phyloP scores from a whole-genome alignment of 2,888 invertebrate genomes.

The Toxonevra muliebris region DNA sequence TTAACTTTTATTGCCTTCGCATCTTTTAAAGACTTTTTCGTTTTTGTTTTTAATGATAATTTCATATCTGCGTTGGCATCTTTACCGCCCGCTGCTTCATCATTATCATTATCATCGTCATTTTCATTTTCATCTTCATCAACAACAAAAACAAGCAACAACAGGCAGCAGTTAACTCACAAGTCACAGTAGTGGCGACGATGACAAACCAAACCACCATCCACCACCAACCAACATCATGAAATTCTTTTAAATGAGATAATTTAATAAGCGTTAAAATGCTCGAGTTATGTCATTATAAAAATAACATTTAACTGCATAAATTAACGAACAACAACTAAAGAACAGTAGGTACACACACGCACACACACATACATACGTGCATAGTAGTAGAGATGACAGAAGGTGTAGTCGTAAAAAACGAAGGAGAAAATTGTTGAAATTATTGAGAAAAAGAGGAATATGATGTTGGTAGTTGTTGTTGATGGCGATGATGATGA shows the following conservation, averaged over 20 bases:
- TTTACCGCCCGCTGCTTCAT: slow-evolving; percentile 1
- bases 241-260: slow-evolving; percentile 59
- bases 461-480: neutral
- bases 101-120: neutral
- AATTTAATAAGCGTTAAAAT: slow-evolving; percentile 64
- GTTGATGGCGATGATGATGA: neutral
- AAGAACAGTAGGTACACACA: slow-evolving; percentile 11
- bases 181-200: neutral
- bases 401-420: neutral
- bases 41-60: slow-evolving; percentile 14
- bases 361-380: neutral
- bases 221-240: slow-evolving; percentile 11
- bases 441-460: neutral
- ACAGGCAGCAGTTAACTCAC: too few species aligned
- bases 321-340: slow-evolving; percentile 23
- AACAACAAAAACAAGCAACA: neutral
- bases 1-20: slow-evolving; percentile 23
- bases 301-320: slow-evolving; percentile 55
- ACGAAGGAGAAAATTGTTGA: neutral
- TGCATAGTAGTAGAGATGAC: neutral
- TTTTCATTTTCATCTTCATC: neutral
- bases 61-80: neutral
- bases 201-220: too few species aligned
- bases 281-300: slow-evolving; percentile 64
- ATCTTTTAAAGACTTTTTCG: neutral